Base-by-base conservation (phyloP, 1,140 invertebrate genomes). In the Magallana ariakensis region DNA sequence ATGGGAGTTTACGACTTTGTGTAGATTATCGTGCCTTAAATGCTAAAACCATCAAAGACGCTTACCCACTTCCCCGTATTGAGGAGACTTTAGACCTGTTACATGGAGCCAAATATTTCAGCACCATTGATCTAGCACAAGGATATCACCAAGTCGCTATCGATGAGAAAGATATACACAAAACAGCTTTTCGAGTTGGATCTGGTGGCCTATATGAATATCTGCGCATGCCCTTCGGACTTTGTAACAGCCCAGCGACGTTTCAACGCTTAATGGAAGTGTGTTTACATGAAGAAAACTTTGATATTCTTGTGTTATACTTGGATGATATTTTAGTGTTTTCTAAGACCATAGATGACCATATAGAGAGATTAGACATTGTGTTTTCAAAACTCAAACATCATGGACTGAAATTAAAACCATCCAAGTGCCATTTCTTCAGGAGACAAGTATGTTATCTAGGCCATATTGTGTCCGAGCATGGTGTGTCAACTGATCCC, bases 11-110 rank as follows among this genome's bases (percentile, higher is more conserved):
- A 16, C 53, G 90, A 7, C 53, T 92, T 1, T 91, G 88, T 80
- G 66, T 89, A 1, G 90, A 92, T 62, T 89, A 81, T 56, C 46
- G 87, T 62, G 22, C 16, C 15, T 57, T 91, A 15, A 91, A 90
- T 87, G 66, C 58, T 13, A 80, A 75, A 8, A 90, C 89, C 0
- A 84, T 66, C 5, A 62, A 86, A 75, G 95, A 96, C 90, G 91
- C 87, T 66, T 96, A 95, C 90, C 96, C 85, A 15, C 66, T 88
- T 11, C 95, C 95, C 19, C 66, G 62, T 19, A 85, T 87, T 46
- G 83, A 87, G 19, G 83, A 85, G 19, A 55, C 13, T 6, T 75
- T 75, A 1, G 66, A 80, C 26, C n/a, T 19, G 86, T 82, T 96
- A 0, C 26, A 87, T 0, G 94, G 93, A 5, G 91, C 91, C 11